These are phyloP conservation scores for Drosophila barbarae DNA, from an alignment of 2,888 invertebrate genomes.

Conservation along the genomic window DNA sequence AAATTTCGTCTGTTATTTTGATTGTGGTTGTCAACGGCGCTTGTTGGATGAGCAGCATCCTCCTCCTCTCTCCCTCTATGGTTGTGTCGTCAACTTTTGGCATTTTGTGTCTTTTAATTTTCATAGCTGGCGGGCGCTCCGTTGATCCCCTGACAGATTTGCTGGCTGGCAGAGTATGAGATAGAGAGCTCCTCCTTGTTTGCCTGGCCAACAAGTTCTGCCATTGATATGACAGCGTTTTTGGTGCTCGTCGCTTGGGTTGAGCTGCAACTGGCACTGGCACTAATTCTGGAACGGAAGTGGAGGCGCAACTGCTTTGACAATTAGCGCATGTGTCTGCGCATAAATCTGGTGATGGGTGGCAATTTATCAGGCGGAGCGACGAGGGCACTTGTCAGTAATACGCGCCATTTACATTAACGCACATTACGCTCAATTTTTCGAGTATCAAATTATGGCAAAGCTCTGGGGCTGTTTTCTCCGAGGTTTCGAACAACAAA, in stretches of 20 bases:
- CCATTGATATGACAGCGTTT: slow-evolving; percentile 42
- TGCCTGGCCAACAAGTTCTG: slow-evolving; percentile 43
- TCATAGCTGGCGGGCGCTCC: slow-evolving; percentile 52
- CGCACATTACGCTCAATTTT: slow-evolving; percentile 72
- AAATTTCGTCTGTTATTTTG: slow-evolving; percentile 55
- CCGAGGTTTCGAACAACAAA: slow-evolving; percentile 27
- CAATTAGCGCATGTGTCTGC: slow-evolving; percentile 59
- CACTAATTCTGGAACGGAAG: slow-evolving; percentile 10
- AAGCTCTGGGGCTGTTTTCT: slow-evolving; percentile 32
- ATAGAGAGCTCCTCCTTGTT: slow-evolving; percentile 1
- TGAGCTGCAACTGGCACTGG: neutral
- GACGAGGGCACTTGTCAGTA: slow-evolving; percentile 70
- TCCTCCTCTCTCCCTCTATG: slow-evolving; percentile 1
- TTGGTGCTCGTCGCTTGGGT: slow-evolving; percentile 5
- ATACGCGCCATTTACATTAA: slow-evolving; percentile 77
- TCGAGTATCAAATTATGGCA: slow-evolving; percentile 66
- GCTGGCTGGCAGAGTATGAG: slow-evolving; percentile 7
- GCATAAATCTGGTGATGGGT: slow-evolving; percentile 38
- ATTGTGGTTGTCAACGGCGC: slow-evolving; percentile 68
- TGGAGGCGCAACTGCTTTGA: slow-evolving; percentile 13
- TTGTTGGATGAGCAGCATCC: slow-evolving; percentile 33
- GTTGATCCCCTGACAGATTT: slow-evolving; percentile 49
- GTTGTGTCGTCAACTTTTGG: slow-evolving; percentile 44
- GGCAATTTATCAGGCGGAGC: slow-evolving; percentile 54
- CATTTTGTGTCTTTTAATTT: slow-evolving; percentile 61